Percentiles rank a stretch among this genome's conserved stretches.
phyloP scores from a whole-genome alignment of 2,888 invertebrate genomes.

The Lysandra bellargus region DNA sequence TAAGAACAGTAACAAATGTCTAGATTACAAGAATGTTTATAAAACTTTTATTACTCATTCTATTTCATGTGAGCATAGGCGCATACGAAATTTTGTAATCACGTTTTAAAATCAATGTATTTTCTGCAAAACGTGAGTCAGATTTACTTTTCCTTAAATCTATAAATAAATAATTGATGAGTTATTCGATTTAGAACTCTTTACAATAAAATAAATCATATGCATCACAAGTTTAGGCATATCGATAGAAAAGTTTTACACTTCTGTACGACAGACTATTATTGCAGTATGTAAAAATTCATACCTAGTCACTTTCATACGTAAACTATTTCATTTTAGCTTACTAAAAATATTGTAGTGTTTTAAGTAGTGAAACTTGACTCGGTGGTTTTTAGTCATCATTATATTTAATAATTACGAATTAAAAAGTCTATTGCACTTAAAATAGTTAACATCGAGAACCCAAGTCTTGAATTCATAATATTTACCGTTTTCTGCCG shows the following conservation, averaged over 20 bases:
- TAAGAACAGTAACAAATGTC: background rate
- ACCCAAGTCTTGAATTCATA: background rate
- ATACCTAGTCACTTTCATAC: background rate
- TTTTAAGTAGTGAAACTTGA: background rate
- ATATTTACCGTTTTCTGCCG: background rate
- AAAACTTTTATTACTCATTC: background rate
- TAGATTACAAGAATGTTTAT: background rate
- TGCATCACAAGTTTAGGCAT: conserved; percentile 31
- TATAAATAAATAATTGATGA: conserved; percentile 24
- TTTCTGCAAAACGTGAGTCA: background rate
- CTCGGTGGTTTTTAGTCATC: background rate
- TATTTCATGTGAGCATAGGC: background rate
- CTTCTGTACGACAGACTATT: background rate
- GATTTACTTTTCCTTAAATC: conserved; percentile 16
- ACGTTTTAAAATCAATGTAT: background rate
- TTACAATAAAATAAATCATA: conserved; percentile 38
- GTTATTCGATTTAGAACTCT: conserved; percentile 22
- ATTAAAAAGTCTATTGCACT: background rate
- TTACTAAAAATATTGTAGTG: background rate
- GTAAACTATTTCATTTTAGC: background rate
- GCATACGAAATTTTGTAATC: background rate
- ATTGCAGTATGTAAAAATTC: conserved; percentile 9
- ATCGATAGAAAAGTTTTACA: background rate
- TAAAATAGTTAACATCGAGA: background rate
- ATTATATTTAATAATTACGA: background rate